Percentiles rank a stretch among this genome's conserved stretches.
Evolutionary conservation across 1,140 invertebrate genomes (phyloP).

Genomic region (Ceratosolen solmsi): DNA sequence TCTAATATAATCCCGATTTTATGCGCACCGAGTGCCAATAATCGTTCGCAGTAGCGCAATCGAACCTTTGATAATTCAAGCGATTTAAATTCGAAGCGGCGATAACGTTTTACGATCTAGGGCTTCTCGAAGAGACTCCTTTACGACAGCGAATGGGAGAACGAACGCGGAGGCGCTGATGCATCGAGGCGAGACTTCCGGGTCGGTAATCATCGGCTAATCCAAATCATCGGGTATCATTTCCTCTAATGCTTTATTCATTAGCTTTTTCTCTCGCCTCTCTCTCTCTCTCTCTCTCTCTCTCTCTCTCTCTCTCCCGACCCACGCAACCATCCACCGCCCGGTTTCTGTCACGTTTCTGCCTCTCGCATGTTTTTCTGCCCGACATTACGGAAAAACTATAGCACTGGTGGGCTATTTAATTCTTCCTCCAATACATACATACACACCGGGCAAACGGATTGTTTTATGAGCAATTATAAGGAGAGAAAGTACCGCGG

Average conservation of each 20-base stretch:
- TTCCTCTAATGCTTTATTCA: neutral
- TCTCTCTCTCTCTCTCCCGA: too few relatives aligned
- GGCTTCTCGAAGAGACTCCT: too few relatives aligned
- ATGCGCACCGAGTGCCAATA: neutral
- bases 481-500: constrained; percentile 44
- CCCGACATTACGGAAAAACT: too few relatives aligned
- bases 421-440: constrained; percentile 30
- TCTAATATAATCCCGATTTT: too few relatives aligned
- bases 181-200: neutral
- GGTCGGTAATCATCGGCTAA: neutral
- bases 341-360: neutral
- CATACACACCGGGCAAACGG: neutral
- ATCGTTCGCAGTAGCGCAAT: neutral
- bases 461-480: constrained; percentile 43
- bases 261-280: neutral
- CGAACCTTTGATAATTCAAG: neutral
- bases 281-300: too few relatives aligned
- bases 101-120: neutral
- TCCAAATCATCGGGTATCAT: neutral
- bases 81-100: neutral
- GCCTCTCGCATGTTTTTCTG: too few relatives aligned
- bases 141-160: neutral
- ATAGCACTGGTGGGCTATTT: neutral
- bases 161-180: neutral
- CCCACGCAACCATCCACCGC: neutral